Evolutionary conservation across 1,140 invertebrate genomes (phyloP).

Genomic region (Drosophila subpulchrella): DNA sequence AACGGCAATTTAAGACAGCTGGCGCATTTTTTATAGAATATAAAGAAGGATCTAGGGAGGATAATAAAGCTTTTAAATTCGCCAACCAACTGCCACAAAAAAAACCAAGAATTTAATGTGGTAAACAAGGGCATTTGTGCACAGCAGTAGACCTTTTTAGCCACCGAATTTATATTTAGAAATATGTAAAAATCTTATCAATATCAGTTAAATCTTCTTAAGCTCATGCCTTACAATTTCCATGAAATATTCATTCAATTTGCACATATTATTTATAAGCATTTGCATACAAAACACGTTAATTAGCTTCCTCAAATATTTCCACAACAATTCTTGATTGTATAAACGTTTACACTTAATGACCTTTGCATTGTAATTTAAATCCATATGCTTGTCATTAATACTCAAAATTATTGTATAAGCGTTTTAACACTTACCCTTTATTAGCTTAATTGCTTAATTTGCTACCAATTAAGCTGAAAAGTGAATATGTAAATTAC

Average conservation of each 20-base stretch:
- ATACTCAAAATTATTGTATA: background rate
- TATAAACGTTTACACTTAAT: background rate
- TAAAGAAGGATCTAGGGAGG: conserved; percentile 3
- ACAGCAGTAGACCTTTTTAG: background rate
- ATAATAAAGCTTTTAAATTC: conserved; percentile 42
- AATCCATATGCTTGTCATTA: background rate
- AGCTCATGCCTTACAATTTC: background rate
- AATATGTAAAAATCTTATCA: background rate
- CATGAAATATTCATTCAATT: background rate
- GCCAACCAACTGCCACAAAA: conserved; percentile 5
- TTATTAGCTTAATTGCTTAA: conserved; percentile 4
- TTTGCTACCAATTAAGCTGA: background rate
- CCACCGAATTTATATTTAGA: background rate
- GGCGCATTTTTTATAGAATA: background rate
- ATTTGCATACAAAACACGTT: background rate
- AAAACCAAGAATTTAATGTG: conserved; percentile 22
- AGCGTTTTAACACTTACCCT: background rate
- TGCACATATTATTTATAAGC: background rate
- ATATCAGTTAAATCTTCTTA: background rate
- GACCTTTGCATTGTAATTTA: background rate
- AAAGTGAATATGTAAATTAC: conserved; percentile 5
- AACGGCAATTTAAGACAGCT: conserved; percentile 30
- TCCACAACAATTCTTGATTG: background rate
- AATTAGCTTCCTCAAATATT: background rate
- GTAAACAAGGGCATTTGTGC: conserved; percentile 6